phyloP scores from a whole-genome alignment of 2,113 vertebrate species.

The Lepus americanus region DNA sequence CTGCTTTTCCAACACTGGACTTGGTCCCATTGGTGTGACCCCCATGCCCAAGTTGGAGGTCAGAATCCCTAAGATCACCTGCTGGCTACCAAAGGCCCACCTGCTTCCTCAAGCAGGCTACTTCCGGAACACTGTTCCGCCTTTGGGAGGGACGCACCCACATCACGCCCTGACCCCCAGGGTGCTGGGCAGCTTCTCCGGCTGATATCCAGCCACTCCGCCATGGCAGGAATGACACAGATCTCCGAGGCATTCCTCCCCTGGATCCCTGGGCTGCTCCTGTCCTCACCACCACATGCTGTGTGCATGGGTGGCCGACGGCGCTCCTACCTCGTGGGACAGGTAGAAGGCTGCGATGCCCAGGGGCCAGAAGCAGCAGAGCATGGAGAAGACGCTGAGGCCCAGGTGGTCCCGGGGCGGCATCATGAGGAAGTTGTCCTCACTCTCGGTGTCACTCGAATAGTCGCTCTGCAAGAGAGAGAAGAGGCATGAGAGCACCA shows the following conservation, averaged over 20 bases:
- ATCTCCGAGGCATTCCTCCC: neutral
- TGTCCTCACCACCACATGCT: rapidly evolving
- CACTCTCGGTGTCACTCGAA: slow-evolving; percentile 95
- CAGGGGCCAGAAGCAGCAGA: slow-evolving; percentile 98
- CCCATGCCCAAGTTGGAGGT: neutral
- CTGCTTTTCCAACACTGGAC: rapidly evolving
- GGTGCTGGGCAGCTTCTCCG: too few species aligned
- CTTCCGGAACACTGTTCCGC: neutral
- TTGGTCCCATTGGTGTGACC: rapidly evolving
- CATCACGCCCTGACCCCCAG: too few species aligned
- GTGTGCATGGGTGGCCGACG: rapidly evolving
- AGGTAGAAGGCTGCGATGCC: slow-evolving; percentile 97
- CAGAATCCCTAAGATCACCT: neutral
- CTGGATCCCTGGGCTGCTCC: rapidly evolving
- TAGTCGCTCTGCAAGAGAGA: slow-evolving; percentile 92
- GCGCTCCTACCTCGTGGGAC: slow-evolving; percentile 92
- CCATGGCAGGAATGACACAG: neutral
- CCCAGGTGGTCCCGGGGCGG: slow-evolving; percentile 95
- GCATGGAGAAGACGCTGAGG: slow-evolving; percentile 98
- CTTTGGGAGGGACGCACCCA: neutral
- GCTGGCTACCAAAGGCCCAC: neutral
- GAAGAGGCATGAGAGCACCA: neutral
- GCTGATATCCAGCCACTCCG: too few species aligned
- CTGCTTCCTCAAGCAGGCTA: neutral
- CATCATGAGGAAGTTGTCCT: slow-evolving; percentile 96